These are phyloP conservation scores for Meiosimyza platycephala DNA, from an alignment of 2,888 invertebrate genomes.

Conservation along the genomic window DNA sequence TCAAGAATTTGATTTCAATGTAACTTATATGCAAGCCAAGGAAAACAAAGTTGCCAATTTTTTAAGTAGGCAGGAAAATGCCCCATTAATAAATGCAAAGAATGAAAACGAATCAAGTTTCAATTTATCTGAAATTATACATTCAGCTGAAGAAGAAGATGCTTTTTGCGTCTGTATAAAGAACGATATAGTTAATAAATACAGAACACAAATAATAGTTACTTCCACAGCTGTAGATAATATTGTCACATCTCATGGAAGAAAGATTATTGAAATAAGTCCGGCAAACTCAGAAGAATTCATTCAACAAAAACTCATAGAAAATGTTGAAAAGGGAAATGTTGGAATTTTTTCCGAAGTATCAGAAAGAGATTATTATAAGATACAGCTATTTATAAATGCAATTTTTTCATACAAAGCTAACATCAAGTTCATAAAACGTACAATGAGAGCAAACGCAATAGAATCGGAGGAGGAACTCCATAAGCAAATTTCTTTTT, in stretches of 20 bases:
- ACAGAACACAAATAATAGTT: too few species aligned
- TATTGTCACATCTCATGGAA: too few species aligned
- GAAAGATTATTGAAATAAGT: too few species aligned
- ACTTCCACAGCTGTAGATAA: too few species aligned
- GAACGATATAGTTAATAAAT: too few species aligned
- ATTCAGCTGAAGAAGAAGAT: background rate
- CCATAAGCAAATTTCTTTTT: constrained; percentile 37
- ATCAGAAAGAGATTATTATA: constrained; percentile 38
- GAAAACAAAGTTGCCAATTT: constrained; percentile 32
- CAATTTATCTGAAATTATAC: too few species aligned
- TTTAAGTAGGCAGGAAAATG: constrained; percentile 31
- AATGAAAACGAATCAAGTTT: too few species aligned
- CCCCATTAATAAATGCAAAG: background rate
- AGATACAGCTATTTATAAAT: constrained; percentile 39
- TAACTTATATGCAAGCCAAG: constrained; percentile 35
- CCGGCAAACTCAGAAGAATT: too few species aligned
- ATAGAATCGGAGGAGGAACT: constrained; percentile 17
- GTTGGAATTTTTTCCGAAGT: constrained; percentile 39
- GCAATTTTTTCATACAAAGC: constrained; percentile 33
- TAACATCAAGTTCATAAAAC: background rate
- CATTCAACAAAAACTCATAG: too few species aligned
- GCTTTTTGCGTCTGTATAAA: too few species aligned
- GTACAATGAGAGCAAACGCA: constrained; percentile 9
- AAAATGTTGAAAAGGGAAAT: background rate
- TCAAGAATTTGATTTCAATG: constrained; percentile 14